These are phyloP conservation scores for Plagiodera versicolora DNA, from an alignment of 2,888 invertebrate genomes.

Conservation along the genomic window DNA sequence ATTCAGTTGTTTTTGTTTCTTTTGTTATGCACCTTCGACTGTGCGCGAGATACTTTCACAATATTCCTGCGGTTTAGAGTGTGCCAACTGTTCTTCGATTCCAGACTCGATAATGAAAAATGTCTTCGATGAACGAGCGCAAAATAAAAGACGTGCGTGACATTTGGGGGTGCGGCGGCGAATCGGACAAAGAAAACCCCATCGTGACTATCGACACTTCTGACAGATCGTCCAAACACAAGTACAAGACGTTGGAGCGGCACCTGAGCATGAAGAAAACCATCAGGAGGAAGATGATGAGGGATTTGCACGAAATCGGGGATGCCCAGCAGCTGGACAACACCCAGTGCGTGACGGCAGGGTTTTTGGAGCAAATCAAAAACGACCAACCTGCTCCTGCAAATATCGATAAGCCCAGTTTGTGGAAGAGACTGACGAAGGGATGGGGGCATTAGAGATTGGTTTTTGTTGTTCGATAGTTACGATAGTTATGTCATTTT, in stretches of 20 bases:
- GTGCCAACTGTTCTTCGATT: slow-evolving; percentile 19
- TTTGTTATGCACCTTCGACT: slow-evolving; percentile 26
- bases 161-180: slow-evolving; percentile 48
- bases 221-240: slow-evolving; percentile 64
- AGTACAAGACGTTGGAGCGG: slow-evolving; percentile 74
- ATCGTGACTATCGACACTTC: slow-evolving; percentile 59
- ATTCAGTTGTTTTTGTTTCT: slow-evolving; percentile 23
- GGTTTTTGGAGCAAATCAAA: slow-evolving; percentile 54
- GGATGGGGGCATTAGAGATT: slow-evolving; percentile 49
- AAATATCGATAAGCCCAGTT: slow-evolving; percentile 54
- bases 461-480: no score
- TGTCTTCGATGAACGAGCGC: slow-evolving; percentile 66
- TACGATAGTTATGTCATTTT: no score
- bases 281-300: slow-evolving; percentile 82
- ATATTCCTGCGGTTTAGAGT: neutral
- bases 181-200: slow-evolving; percentile 52
- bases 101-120: slow-evolving; percentile 51
- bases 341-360: slow-evolving; percentile 45
- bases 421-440: slow-evolving; percentile 55
- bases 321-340: slow-evolving; percentile 48
- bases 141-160: slow-evolving; percentile 77
- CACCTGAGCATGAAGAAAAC: slow-evolving; percentile 88
- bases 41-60: slow-evolving; percentile 27
- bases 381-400: slow-evolving; percentile 54
- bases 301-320: slow-evolving; percentile 71